Evolutionary conservation across 2,888 invertebrate species (phyloP).

Genomic region (Drosophila birchii): DNA sequence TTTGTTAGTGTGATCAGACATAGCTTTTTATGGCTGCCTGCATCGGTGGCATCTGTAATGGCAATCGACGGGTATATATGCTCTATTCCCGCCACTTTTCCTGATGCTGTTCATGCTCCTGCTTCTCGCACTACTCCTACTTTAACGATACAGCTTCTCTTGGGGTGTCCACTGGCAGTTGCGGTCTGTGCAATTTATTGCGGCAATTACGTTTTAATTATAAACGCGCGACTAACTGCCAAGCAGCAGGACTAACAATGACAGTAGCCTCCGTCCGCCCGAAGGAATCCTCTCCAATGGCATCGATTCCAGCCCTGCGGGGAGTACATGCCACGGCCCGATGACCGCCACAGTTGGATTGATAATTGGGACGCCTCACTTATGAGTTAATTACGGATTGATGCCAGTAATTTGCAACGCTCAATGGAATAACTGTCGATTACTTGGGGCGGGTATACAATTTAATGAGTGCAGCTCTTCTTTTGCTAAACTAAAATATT

Average conservation of each 20-base stretch:
- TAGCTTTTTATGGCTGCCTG: constrained; percentile 63
- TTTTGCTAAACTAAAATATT: neutral
- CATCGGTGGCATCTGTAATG: constrained; percentile 60
- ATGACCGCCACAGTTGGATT: constrained; percentile 26
- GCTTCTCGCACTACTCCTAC: neutral
- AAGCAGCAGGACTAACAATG: constrained; percentile 37
- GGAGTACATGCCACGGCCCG: constrained; percentile 22
- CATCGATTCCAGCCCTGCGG: constrained; percentile 15
- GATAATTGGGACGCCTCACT: constrained; percentile 33
- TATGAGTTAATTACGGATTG: constrained; percentile 38
- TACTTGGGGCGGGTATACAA: constrained; percentile 1
- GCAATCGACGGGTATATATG: constrained; percentile 58
- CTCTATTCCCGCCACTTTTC: constrained; percentile 33
- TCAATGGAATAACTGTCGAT: constrained; percentile 9
- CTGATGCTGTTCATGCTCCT: constrained; percentile 1
- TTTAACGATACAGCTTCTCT: neutral
- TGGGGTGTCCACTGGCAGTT: constrained; percentile 54
- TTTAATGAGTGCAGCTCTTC: neutral
- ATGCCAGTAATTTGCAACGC: constrained; percentile 25
- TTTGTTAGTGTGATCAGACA: constrained; percentile 33
- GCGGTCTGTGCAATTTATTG: constrained; percentile 73
- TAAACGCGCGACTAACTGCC: constrained; percentile 69
- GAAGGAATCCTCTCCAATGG: constrained; percentile 28
- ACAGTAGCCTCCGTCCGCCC: constrained; percentile 22
- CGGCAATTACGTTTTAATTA: constrained; percentile 78